Percentiles rank a stretch among this genome's conserved stretches.
phyloP scores from a whole-genome alignment of 1,140 invertebrate species.

The Leptopilina clavipes region DNA sequence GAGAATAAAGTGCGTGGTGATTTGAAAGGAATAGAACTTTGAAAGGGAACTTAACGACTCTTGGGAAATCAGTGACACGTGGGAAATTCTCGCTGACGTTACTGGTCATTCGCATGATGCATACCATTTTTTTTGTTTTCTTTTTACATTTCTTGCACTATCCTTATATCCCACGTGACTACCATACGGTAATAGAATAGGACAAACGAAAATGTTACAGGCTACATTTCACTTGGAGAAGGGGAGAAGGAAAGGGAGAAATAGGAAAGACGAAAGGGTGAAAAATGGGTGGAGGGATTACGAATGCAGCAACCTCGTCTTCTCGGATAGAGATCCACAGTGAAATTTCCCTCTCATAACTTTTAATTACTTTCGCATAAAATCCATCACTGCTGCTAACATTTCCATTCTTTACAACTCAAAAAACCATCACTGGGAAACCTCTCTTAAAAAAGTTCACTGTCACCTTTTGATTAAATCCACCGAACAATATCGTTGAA shows the following conservation, averaged over 20 bases:
- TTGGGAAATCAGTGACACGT: constrained; percentile 25
- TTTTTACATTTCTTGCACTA: not conserved
- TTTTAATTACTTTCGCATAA: constrained; percentile 28
- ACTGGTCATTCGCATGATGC: constrained; percentile 22
- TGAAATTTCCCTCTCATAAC: constrained; percentile 11
- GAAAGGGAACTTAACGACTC: constrained; percentile 19
- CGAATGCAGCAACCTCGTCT: constrained; percentile 34
- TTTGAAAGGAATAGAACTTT: not conserved
- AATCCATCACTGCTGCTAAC: not conserved
- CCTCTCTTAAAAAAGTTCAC: too few species aligned
- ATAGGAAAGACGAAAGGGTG: constrained; percentile 39
- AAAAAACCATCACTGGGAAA: too few species aligned
- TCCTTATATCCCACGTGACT: not conserved
- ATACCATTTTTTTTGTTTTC: constrained; percentile 18
- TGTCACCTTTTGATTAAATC: not conserved
- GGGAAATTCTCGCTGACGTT: constrained; percentile 24
- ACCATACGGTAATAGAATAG: constrained; percentile 35
- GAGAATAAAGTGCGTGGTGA: constrained; percentile 15
- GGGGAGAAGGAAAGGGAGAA: not conserved
- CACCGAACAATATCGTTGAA: too few species aligned
- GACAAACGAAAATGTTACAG: constrained; percentile 30
- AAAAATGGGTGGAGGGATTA: constrained; percentile 33
- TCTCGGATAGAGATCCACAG: too few species aligned
- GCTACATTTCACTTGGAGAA: constrained; percentile 12
- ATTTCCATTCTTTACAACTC: too few species aligned